A percentile compares a stretch with the other conserved stretches of the same genome.
phyloP scores from a whole-genome alignment of 2,797 vertebrate species.

The Hippocampus kuda region DNA sequence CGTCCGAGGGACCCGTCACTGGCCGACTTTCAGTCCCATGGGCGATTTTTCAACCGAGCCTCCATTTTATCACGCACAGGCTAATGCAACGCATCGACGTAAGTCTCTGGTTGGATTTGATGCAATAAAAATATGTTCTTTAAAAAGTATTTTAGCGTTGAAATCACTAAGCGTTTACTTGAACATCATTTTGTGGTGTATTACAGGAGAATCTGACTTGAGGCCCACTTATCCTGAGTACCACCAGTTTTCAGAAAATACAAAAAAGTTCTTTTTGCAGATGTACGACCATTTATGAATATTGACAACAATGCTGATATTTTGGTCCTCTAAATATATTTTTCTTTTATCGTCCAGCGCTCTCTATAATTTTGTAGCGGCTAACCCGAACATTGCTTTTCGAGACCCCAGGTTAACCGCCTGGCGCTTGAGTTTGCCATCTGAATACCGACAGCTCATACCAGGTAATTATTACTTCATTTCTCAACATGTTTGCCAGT shows the following conservation, averaged over 20 bases:
- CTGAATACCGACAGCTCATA: constrained; percentile 43
- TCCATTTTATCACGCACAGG: background rate
- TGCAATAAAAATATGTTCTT: background rate
- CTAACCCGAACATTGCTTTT: constrained; percentile 21
- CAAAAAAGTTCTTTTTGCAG: constrained; percentile 31
- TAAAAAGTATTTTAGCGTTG: background rate
- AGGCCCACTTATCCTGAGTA: background rate
- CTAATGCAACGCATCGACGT: background rate
- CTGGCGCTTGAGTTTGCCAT: constrained; percentile 51
- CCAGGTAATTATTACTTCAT: constrained; percentile 31
- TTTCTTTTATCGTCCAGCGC: constrained; percentile 30
- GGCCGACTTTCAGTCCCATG: background rate
- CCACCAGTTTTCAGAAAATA: constrained; percentile 7
- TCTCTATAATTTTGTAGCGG: constrained; percentile 46
- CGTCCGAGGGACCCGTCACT: background rate
- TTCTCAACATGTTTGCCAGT: no score
- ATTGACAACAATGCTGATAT: background rate
- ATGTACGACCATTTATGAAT: constrained; percentile 31
- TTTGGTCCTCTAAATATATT: background rate
- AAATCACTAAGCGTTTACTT: background rate
- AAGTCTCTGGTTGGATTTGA: background rate
- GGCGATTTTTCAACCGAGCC: background rate
- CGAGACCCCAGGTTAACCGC: constrained; percentile 42
- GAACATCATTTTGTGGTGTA: background rate
- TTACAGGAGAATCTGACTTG: background rate